A percentile compares a stretch with the other conserved stretches of the same genome.
Conservation (phyloP, 2,888 invertebrate genomes). For the Eudemis profundana region DNA sequence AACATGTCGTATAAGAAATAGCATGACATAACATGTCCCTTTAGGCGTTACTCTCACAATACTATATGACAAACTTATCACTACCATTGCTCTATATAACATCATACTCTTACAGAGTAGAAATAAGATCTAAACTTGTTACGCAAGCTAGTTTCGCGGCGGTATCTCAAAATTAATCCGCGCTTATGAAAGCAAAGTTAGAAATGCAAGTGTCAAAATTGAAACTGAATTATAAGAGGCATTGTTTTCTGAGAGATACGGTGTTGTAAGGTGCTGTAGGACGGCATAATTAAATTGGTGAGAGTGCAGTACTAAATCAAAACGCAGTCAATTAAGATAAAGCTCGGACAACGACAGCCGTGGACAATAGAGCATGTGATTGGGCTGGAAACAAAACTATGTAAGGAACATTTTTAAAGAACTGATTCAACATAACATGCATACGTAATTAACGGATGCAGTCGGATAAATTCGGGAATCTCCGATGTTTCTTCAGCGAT, state of each 20-base stretch:
- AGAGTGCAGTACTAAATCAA: conserved; percentile 77
- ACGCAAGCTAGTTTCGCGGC: conserved; percentile 40
- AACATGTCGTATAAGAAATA: conserved; percentile 75
- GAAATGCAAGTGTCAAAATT: conserved; percentile 52
- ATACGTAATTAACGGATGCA: not conserved
- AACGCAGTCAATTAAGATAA: conserved; percentile 84
- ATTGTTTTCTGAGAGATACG: conserved; percentile 35
- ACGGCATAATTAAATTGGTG: conserved; percentile 59
- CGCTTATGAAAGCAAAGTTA: conserved; percentile 57
- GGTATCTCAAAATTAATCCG: conserved; percentile 49
- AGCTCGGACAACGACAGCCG: conserved; percentile 75
- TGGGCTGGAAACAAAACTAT: conserved; percentile 28
- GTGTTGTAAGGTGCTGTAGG: conserved; percentile 39
- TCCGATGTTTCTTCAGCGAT: no score
- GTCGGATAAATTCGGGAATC: no score
- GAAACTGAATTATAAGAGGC: conserved; percentile 51
- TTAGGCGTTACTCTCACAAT: conserved; percentile 72
- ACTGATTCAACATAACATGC: conserved; percentile 2
- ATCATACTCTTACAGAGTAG: conserved; percentile 41
- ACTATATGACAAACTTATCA: conserved; percentile 56
- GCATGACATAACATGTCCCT: conserved; percentile 78
- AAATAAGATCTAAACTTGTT: conserved; percentile 52
- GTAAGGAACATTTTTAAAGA: conserved; percentile 27
- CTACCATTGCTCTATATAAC: conserved; percentile 45
- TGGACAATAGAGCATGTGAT: conserved; percentile 68